These are phyloP conservation scores for Takifugu flavidus DNA, from an alignment of 2,113 vertebrate genomes.

Conservation along the genomic window DNA sequence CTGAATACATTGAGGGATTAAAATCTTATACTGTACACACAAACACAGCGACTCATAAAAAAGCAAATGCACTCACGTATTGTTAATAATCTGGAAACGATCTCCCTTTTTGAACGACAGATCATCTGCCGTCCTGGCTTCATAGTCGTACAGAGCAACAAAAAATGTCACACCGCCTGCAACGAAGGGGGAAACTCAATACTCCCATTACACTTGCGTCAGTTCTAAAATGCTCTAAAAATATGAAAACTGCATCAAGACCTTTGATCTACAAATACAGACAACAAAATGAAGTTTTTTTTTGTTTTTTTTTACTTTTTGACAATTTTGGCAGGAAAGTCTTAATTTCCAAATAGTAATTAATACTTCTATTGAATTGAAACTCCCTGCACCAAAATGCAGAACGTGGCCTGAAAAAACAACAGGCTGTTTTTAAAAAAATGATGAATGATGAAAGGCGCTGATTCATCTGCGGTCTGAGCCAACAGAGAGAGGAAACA, in stretches of 20 bases:
- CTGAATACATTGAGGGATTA: constrained; percentile 58
- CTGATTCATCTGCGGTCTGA: constrained; percentile 62
- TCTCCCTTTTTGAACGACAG: constrained; percentile 98
- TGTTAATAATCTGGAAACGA: constrained; percentile 99
- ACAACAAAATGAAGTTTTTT: not conserved
- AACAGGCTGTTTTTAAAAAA: no score
- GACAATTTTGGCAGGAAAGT: not conserved
- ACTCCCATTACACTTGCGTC: not conserved
- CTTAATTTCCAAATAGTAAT: no score
- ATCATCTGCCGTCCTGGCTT: constrained; percentile 96
- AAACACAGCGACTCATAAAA: constrained; percentile 1
- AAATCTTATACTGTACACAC: constrained; percentile 2
- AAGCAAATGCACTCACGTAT: constrained; percentile 85
- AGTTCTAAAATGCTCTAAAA: not conserved
- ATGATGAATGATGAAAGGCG: constrained; percentile 12
- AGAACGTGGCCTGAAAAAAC: no score
- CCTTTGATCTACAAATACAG: not conserved
- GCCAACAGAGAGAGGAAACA: constrained; percentile 10
- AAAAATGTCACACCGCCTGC: constrained; percentile 95
- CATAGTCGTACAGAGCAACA: constrained; percentile 98
- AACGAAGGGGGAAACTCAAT: not conserved
- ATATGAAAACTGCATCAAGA: not conserved
- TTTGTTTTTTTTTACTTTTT: not conserved
- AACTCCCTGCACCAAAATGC: no score
- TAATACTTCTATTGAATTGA: no score